These are phyloP conservation scores for Sympetrum striolatum DNA, from an alignment of 2,888 invertebrate genomes.

Conservation along the genomic window DNA sequence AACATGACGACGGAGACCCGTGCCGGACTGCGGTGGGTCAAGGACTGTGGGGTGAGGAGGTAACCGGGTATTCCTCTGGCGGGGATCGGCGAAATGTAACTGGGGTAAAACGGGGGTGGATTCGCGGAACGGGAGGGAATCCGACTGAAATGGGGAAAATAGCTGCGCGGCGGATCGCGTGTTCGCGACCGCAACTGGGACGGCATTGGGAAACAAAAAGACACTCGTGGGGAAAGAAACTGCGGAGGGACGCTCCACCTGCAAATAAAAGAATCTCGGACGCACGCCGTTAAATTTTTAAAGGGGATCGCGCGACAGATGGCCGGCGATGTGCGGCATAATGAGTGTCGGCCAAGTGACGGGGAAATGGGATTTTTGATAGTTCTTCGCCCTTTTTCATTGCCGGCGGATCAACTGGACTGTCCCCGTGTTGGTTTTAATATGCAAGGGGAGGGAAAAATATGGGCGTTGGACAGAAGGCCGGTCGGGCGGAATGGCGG, in stretches of 20 bases:
- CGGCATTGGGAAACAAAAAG: not conserved
- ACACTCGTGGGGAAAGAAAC: not conserved
- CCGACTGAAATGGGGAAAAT: not conserved
- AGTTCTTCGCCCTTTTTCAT: not conserved
- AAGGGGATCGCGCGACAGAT: not conserved
- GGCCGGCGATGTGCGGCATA: not conserved
- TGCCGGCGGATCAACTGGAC: not conserved
- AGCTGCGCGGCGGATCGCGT: not conserved
- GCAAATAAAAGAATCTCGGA: slow-evolving; percentile 3
- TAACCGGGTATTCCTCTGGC: too few species aligned
- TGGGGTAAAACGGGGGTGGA: not conserved
- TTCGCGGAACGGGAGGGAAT: too few species aligned
- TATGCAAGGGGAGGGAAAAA: not conserved
- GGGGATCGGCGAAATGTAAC: too few species aligned
- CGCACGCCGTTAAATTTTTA: not conserved
- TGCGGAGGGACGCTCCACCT: not conserved
- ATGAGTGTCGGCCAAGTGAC: not conserved
- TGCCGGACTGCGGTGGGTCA: not conserved
- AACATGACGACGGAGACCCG: not conserved
- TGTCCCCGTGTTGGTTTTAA: not conserved
- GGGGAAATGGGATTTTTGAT: not conserved
- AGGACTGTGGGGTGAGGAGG: not conserved
- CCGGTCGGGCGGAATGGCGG: not conserved
- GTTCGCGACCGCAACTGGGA: not conserved
- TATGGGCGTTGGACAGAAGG: not conserved